Evolutionary conservation across 2,113 vertebrate species (phyloP).

Genomic region (Cyanoliseus patagonus): DNA sequence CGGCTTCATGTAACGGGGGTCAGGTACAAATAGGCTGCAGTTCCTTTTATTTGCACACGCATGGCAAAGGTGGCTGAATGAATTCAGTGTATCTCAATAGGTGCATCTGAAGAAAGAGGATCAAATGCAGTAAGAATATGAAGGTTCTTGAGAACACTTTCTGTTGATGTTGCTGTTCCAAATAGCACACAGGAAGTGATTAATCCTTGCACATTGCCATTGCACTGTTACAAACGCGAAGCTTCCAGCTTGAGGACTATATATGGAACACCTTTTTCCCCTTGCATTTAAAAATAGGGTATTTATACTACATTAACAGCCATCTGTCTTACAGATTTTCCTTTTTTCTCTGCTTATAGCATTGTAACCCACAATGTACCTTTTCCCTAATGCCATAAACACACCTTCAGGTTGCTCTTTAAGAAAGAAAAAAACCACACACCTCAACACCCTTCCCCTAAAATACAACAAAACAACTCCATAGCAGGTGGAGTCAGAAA

Average conservation of each 20-base stretch:
- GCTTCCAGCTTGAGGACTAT: background rate
- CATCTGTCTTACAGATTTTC: conserved; percentile 62
- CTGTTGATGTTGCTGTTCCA: background rate
- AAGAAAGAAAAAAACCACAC: background rate
- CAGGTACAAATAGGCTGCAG: background rate
- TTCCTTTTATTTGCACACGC: background rate
- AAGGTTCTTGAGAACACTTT: background rate
- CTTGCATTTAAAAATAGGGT: conserved; percentile 23
- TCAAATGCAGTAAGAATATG: background rate
- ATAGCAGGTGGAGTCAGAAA: conserved; percentile 59
- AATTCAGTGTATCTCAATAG: background rate
- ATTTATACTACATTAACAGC: conserved; percentile 9
- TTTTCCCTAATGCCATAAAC: conserved; percentile 66
- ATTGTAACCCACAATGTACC: conserved; percentile 39
- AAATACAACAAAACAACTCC: conserved; percentile 53
- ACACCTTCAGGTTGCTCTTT: conserved; percentile 42
- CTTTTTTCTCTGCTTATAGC: conserved; percentile 16
- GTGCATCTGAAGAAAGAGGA: background rate
- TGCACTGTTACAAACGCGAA: background rate
- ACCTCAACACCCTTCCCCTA: background rate
- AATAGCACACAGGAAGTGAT: background rate
- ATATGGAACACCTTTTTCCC: conserved; percentile 9
- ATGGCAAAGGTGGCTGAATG: background rate
- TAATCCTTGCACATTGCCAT: background rate
- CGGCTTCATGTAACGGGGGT: background rate